A percentile compares a stretch with the other conserved stretches of the same genome.
phyloP scores from a whole-genome alignment of 2,888 invertebrate species.

The Anthoptus insignis region DNA sequence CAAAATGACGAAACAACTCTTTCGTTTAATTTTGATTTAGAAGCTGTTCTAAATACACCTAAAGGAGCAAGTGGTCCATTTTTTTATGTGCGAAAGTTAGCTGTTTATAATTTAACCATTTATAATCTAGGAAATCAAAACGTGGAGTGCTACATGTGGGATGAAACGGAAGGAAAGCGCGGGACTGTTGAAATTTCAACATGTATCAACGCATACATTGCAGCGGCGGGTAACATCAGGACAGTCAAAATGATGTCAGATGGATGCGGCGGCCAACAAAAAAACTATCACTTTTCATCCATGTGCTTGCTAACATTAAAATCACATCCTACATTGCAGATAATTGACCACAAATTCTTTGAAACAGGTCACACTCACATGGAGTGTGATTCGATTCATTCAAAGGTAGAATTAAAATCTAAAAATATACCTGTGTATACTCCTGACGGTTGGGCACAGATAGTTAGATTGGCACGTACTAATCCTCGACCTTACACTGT shows the following conservation, averaged over 20 bases:
- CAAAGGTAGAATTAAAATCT: background rate
- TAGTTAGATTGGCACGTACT: background rate
- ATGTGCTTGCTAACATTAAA: background rate
- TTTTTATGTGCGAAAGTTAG: too few relatives aligned
- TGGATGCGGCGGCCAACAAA: background rate
- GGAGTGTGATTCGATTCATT: conserved; percentile 3
- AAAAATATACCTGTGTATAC: background rate
- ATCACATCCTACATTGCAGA: background rate
- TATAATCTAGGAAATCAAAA: too few relatives aligned
- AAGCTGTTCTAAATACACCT: too few relatives aligned
- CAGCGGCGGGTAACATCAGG: too few relatives aligned
- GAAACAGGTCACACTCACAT: background rate
- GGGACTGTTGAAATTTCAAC: too few relatives aligned
- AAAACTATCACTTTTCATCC: background rate
- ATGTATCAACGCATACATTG: too few relatives aligned
- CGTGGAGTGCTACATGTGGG: too few relatives aligned
- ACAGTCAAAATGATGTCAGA: background rate
- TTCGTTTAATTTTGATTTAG: too few relatives aligned
- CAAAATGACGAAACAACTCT: too few relatives aligned
- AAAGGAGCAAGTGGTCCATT: too few relatives aligned
- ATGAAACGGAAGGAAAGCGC: too few relatives aligned
- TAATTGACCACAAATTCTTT: background rate
- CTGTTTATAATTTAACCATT: too few relatives aligned
- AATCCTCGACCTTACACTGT: background rate
- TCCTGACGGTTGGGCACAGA: background rate